Conservation (phyloP, 2,888 invertebrate species). For the Clitarchus hookeri region DNA sequence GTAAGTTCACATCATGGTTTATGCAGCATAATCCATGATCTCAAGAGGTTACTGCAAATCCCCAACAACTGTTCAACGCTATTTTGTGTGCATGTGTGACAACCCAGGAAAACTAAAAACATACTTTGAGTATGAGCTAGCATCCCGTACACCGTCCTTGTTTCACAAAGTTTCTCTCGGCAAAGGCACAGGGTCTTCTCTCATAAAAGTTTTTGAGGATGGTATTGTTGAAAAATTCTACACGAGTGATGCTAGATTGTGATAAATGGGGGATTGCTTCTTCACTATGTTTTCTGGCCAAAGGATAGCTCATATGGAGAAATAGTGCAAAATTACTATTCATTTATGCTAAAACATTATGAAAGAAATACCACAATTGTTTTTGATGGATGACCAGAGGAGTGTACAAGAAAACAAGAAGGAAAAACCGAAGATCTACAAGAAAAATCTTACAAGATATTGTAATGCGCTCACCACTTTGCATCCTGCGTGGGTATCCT, state of each 20-base stretch:
- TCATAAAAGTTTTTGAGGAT: background rate
- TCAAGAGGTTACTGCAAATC: background rate
- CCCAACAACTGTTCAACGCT: background rate
- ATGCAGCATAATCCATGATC: background rate
- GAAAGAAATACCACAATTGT: too few species aligned
- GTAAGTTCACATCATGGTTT: background rate
- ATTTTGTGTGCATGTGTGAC: background rate
- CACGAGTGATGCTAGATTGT: background rate
- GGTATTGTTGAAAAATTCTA: background rate
- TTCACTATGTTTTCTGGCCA: background rate
- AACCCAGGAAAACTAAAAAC: background rate
- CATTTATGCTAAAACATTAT: too few species aligned
- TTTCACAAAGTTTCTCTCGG: background rate
- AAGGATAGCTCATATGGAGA: background rate
- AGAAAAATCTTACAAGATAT: too few species aligned
- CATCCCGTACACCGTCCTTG: background rate
- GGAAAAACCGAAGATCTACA: too few species aligned
- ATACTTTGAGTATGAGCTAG: background rate
- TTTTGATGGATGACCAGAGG: too few species aligned
- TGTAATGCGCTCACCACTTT: too few species aligned
- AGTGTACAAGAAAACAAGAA: too few species aligned
- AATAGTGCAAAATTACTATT: background rate
- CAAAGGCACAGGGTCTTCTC: background rate
- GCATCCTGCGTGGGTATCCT: too few species aligned
- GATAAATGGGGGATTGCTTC: background rate